Percentiles rank a stretch among this genome's conserved stretches.
Conservation (phyloP, 1,140 invertebrate genomes). For the Diploscapter pachys region DNA sequence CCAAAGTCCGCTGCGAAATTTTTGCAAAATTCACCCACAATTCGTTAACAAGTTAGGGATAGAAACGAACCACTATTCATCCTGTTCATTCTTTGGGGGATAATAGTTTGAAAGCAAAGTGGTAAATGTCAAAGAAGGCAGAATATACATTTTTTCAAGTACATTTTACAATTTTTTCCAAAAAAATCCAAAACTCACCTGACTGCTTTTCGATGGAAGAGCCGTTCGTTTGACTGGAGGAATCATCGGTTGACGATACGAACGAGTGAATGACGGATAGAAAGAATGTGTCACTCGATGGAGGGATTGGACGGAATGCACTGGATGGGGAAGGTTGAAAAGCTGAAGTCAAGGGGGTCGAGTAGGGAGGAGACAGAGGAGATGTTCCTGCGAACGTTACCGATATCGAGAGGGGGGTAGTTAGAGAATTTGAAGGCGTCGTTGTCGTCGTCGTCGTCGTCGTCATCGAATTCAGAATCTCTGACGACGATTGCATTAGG, state of each 20-base stretch:
- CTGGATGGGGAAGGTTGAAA: not conserved
- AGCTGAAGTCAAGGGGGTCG: not conserved
- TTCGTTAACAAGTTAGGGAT: no score
- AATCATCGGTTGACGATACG: not conserved
- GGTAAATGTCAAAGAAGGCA: no score
- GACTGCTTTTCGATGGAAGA: not conserved
- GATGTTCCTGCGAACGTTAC: not conserved
- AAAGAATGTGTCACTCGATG: conserved; percentile 11
- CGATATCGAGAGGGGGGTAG: not conserved
- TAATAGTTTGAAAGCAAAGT: no score
- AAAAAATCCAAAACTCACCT: no score
- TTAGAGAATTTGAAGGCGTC: not conserved
- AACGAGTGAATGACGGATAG: conserved; percentile 7
- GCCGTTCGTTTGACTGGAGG: not conserved
- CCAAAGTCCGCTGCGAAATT: no score
- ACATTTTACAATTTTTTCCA: no score
- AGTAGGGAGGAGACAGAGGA: not conserved
- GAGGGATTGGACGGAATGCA: conserved; percentile 18
- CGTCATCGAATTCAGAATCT: not conserved
- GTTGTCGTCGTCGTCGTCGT: conserved; percentile 1
- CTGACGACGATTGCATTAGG: no score
- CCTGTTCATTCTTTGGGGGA: no score
- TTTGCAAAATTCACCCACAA: no score
- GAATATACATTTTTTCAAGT: no score
- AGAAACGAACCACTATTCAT: no score